Conservation (phyloP, 2,888 invertebrate species). For the Hirtodrosophila trivittata region DNA sequence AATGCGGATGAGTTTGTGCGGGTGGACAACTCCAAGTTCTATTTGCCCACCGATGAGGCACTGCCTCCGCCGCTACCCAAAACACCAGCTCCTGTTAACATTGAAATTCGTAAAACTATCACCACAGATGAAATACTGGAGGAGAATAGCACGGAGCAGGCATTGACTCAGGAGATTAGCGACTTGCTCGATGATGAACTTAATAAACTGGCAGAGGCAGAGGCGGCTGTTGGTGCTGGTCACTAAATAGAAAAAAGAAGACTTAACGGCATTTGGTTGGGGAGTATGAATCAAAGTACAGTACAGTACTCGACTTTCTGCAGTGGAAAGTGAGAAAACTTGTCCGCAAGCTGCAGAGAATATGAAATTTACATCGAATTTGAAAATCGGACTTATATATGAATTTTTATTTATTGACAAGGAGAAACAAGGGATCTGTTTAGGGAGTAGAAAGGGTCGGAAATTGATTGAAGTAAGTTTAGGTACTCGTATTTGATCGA, state of each 20-base stretch:
- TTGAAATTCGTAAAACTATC: slow-evolving; percentile 81
- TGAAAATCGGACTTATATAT: too few relatives aligned
- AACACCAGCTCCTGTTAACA: slow-evolving; percentile 81
- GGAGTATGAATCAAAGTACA: background rate
- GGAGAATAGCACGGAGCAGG: slow-evolving; percentile 76
- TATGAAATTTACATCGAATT: background rate
- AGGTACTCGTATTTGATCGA: slow-evolving; percentile 2
- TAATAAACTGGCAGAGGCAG: slow-evolving; percentile 67
- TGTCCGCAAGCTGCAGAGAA: background rate
- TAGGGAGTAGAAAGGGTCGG: too few relatives aligned
- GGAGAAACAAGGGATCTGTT: too few relatives aligned
- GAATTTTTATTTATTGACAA: too few relatives aligned
- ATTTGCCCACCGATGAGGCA: slow-evolving; percentile 70
- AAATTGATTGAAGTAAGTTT: too few relatives aligned
- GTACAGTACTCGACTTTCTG: background rate
- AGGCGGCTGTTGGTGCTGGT: slow-evolving; percentile 30
- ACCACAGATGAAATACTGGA: slow-evolving; percentile 82
- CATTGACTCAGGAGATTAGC: slow-evolving; percentile 81
- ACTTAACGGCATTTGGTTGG: slow-evolving; percentile 5
- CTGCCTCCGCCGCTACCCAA: slow-evolving; percentile 65
- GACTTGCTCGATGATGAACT: slow-evolving; percentile 82
- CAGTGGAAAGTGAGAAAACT: background rate
- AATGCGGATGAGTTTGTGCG: slow-evolving; percentile 69
- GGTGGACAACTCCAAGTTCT: slow-evolving; percentile 82
- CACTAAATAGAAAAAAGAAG: slow-evolving; percentile 16